Evolutionary conservation across 2,888 invertebrate species (phyloP), one percentile per base, ranked within the genome.

Genomic region (Epinotia demarniana): DNA sequence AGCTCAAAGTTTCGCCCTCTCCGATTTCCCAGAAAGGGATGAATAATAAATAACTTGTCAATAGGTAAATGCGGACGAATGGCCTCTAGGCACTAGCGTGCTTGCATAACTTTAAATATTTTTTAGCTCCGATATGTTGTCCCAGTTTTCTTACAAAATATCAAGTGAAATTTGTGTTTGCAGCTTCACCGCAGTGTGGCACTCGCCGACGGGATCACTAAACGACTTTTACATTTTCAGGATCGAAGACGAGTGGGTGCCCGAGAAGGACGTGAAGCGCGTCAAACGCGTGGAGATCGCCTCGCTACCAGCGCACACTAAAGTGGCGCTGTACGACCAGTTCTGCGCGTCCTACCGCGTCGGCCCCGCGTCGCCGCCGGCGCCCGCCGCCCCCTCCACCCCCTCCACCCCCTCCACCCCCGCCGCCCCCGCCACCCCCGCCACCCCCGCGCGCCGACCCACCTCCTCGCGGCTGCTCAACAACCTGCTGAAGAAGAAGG

Each of bases 231-330:
- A 66, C n/a, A 60, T 72, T 93, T 93, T 13, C 94, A 98, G 98
- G 85, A 92, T 98, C 88, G 96, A 97, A 23, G 98, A 98, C 90
- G 97, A 97, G 87, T 98, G 98, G 98, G 95, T 98, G 79, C 94
- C 96, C 0, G 97, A 97, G 89, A 95, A 96, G 87, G 95, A 96
- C 77, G 96, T 96, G 86, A 94, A 94, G 82, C 94, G 95, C 72
- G 94, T 95, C 78, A 96, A 96, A 90, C 91, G 94, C 57, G 94
- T 96, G 60, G 93, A 95, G 84, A 95, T 96, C 73, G 90, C 94
- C 4, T 82, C 88, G 72, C 88, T 96, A 78, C 89, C 95, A 11
- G 89, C 90, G 12, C 86, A 90, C 77, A 92, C 94, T 16, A 95
- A 95, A 85, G 94, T 94, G 80, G 81, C 87, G 49, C 88, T 96